Base-by-base conservation (phyloP, 2,888 invertebrate species). In the Trichogramma dendrolimi region DNA sequence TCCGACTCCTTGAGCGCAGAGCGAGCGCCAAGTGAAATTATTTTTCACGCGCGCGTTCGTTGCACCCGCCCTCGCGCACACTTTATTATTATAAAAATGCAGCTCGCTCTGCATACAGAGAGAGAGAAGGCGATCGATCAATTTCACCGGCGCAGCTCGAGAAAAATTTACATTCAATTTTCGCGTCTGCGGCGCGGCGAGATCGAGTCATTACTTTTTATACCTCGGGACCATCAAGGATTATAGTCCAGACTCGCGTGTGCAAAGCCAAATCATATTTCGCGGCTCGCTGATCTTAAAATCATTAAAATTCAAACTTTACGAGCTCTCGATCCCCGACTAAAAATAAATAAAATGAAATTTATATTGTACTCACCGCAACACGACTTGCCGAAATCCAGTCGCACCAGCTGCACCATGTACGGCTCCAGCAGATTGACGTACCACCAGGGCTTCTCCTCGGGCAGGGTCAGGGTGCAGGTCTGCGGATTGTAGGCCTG, bases 391-490 rank as follows among this genome's bases (percentile, higher is more conserved):
- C 94, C 94, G 74, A 94, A 94, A 82, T 94, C 94, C 63, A 95
- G 81, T 51, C 94, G 83, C 40, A 95, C 94, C 63, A 95, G 83
- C 77, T 95, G 94, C 64, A 95, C 94, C 93, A 95, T 94, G 79
- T 95, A 95, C 0, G 95, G 94, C 76, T 95, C 95, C 65, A 95
- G 83, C 1, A 95, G 85, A 80, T 95, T 95, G 71, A 95, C 94
- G 81, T 95, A 95, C 94, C 94, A 95, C 94, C 94, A 94, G 3
- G 94, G 94, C 41, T 87, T 85, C n/a, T 87, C 81, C 79, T 94
- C 94, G 0, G 87, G 78, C 79, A 89, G 89, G 1, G 94, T 94
- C 55, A 94, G 84, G 0, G 94, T 92, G 79, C 95, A 95, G 3
- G 94, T 94, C 68, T 92, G 91, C 2, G 87, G 80, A 72, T 84